Conservation (phyloP, 2,113 vertebrate species). For the Oncorhynchus keta region DNA sequence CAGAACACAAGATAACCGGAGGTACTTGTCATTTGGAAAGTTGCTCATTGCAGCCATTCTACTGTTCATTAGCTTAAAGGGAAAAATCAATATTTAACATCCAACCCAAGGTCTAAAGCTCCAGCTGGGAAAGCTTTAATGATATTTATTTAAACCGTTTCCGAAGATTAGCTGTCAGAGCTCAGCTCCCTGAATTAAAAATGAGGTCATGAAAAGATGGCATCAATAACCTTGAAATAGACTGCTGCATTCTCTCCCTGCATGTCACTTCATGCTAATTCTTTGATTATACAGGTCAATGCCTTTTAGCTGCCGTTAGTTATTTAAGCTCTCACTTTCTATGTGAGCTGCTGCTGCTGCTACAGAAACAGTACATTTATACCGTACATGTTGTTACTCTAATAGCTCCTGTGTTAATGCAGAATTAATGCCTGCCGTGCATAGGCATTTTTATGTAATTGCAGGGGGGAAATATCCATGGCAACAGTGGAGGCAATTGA, state of each 20-base stretch:
- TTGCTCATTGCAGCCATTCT: slow-evolving; percentile 45
- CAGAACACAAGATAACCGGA: slow-evolving; percentile 60
- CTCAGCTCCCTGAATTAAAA: slow-evolving; percentile 76
- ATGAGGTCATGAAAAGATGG: slow-evolving; percentile 82
- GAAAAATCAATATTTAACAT: slow-evolving; percentile 66
- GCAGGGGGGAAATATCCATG: slow-evolving; percentile 63
- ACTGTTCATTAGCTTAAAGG: slow-evolving; percentile 55
- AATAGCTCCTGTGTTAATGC: slow-evolving; percentile 38
- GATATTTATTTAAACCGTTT: slow-evolving; percentile 78
- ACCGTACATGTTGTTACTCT: slow-evolving; percentile 21
- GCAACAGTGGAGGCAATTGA: slow-evolving; percentile 71
- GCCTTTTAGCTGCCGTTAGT: slow-evolving; percentile 72
- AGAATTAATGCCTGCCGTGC: slow-evolving; percentile 66
- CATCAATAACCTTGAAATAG: slow-evolving; percentile 82
- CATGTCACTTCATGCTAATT: slow-evolving; percentile 69
- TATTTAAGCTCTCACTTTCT: slow-evolving; percentile 71
- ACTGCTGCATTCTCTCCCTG: slow-evolving; percentile 58
- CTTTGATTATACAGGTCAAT: slow-evolving; percentile 79
- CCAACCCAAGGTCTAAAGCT: slow-evolving; percentile 58
- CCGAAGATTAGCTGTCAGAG: slow-evolving; percentile 74
- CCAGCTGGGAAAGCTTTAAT: slow-evolving; percentile 67
- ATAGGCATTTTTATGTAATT: slow-evolving; percentile 67
- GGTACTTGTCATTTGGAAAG: slow-evolving; percentile 66
- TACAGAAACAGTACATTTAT: slow-evolving; percentile 65
- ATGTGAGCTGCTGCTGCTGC: slow-evolving; percentile 64